Evolutionary conservation across 1,140 invertebrate species (phyloP).

Genomic region (Aricia agestis): DNA sequence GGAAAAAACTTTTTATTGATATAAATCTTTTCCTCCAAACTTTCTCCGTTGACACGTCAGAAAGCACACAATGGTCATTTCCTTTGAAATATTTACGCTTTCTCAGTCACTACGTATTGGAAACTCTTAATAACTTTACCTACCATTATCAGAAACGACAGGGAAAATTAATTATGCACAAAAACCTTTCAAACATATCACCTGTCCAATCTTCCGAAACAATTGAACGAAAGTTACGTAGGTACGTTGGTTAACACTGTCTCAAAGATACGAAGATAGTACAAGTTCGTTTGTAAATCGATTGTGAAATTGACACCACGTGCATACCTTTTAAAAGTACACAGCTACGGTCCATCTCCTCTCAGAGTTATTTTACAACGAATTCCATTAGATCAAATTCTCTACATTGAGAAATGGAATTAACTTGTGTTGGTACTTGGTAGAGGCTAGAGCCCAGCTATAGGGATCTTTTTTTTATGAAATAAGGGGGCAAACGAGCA

Average conservation of each 20-base stretch:
- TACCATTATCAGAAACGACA: neutral
- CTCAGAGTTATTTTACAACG: no score
- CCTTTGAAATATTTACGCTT: constrained; percentile 13
- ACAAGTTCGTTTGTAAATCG: neutral
- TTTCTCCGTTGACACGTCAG: constrained; percentile 26
- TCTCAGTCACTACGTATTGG: constrained; percentile 9
- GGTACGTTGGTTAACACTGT: neutral
- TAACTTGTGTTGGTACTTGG: no score
- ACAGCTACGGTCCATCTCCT: neutral
- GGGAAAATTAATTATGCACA: neutral
- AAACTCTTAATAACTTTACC: neutral
- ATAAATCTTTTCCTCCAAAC: constrained; percentile 14
- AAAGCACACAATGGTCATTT: constrained; percentile 30
- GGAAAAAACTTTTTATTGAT: constrained; percentile 8
- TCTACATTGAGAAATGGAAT: no score
- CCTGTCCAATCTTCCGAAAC: neutral
- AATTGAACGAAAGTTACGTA: neutral
- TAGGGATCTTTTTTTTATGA: no score
- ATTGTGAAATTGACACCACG: neutral
- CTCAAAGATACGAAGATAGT: neutral
- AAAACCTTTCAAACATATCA: constrained; percentile 1
- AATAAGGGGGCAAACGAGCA: no score
- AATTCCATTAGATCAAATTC: no score
- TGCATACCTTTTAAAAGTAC: neutral
- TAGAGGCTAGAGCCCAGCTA: no score